Percentiles rank a stretch among this genome's conserved stretches.
These are phyloP conservation scores for Meda fulgida DNA, from an alignment of 2,797 vertebrate species.

Conservation along the genomic window DNA sequence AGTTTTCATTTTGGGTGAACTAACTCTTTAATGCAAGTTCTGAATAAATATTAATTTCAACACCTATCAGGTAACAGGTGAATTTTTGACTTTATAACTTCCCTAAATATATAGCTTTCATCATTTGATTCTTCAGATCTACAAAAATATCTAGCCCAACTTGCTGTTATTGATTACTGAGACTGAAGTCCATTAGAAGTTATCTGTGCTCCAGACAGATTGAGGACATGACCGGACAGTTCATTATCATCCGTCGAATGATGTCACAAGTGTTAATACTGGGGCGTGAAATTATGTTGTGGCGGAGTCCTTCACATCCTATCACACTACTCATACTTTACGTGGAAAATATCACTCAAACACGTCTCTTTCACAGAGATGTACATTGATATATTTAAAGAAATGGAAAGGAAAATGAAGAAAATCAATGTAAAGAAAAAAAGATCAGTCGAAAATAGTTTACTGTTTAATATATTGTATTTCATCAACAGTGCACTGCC, in stretches of 20 bases:
- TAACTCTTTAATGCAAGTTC: neutral
- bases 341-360: neutral
- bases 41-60: neutral
- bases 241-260: conserved; percentile 4
- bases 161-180: neutral
- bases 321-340: neutral
- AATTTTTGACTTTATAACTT: neutral
- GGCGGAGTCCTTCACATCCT: conserved; percentile 6
- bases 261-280: conserved; percentile 21
- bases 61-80: neutral
- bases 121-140: conserved; percentile 2
- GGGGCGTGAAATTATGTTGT: conserved; percentile 5
- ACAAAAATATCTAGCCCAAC: conserved; percentile 15
- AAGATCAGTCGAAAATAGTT: conserved; percentile 27
- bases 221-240: conserved; percentile 47
- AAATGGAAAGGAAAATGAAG: neutral
- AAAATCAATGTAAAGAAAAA: conserved; percentile 17
- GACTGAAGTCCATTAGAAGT: conserved; percentile 29
- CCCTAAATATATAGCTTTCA: neutral
- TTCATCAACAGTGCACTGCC: conserved; percentile 44
- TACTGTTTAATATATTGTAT: conserved; percentile 47
- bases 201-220: conserved; percentile 31
- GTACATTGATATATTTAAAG: neutral
- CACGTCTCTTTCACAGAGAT: neutral
- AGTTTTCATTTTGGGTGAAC: neutral